Percentiles rank a stretch among this genome's conserved stretches.
phyloP scores from a whole-genome alignment of 2,888 invertebrate genomes.

The Himalopsyche tibetana region DNA sequence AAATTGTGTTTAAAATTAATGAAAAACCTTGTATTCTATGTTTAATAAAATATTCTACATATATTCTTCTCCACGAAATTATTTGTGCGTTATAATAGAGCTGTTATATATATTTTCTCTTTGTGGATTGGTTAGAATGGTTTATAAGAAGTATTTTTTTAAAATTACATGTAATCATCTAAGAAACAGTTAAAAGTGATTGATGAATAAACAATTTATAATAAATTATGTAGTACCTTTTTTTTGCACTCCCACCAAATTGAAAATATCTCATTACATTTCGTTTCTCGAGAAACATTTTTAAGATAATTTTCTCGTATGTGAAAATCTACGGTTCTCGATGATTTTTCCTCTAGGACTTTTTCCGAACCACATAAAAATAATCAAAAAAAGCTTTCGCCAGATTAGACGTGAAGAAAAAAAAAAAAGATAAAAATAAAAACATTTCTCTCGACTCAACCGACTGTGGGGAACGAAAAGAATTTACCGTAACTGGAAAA shows the following conservation, averaged over 20 bases:
- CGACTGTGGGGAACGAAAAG: neutral
- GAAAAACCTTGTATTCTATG: too few species aligned
- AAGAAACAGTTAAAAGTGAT: neutral
- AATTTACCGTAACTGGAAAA: neutral
- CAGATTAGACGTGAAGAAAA: constrained; percentile 7
- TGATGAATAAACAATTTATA: neutral
- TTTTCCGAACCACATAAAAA: neutral
- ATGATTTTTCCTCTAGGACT: neutral
- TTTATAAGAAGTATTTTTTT: too few species aligned
- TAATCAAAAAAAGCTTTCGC: constrained; percentile 21
- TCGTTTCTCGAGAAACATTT: neutral
- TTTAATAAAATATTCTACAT: too few species aligned
- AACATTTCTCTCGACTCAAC: neutral
- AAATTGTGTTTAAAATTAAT: too few species aligned
- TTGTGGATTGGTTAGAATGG: too few species aligned
- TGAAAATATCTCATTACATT: constrained; percentile 13
- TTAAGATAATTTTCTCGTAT: neutral
- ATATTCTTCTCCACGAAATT: too few species aligned
- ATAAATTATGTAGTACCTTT: neutral
- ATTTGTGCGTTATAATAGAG: too few species aligned
- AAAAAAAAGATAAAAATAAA: constrained; percentile 11
- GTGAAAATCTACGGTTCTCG: neutral
- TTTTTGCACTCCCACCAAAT: neutral
- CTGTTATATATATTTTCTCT: too few species aligned
- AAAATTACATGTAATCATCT: too few species aligned